Conservation (phyloP, 2,113 vertebrate genomes). For the Halcyon malimbica region DNA sequence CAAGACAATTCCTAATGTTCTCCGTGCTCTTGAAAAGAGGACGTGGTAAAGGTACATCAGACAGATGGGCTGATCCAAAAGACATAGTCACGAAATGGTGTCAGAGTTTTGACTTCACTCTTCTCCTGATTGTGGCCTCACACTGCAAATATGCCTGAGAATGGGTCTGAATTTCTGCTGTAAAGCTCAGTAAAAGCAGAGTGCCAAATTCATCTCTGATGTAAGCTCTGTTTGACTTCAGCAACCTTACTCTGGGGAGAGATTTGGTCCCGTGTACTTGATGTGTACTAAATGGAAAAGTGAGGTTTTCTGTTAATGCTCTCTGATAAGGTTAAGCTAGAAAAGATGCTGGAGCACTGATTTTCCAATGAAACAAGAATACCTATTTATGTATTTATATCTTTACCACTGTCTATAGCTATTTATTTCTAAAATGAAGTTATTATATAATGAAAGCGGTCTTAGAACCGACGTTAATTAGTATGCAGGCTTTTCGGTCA, state of each 20-base stretch:
- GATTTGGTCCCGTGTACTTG: neutral
- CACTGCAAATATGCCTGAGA: neutral
- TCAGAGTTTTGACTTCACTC: neutral
- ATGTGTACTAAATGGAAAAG: slow-evolving; percentile 30
- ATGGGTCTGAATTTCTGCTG: slow-evolving; percentile 24
- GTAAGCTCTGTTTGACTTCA: slow-evolving; percentile 34
- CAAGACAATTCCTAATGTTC: neutral
- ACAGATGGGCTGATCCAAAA: neutral
- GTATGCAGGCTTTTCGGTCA: neutral
- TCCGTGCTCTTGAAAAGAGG: neutral
- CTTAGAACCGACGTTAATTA: neutral
- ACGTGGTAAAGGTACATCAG: neutral
- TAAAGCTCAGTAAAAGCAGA: slow-evolving; percentile 4
- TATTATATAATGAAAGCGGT: neutral
- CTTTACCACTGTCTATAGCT: neutral
- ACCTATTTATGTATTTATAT: neutral
- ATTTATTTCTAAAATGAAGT: neutral
- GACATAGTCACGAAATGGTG: neutral
- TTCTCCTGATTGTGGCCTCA: neutral
- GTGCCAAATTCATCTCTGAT: slow-evolving; percentile 18
- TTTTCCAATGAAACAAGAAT: neutral
- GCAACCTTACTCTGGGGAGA: slow-evolving; percentile 12
- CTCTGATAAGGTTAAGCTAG: neutral
- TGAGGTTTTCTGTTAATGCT: slow-evolving; percentile 14
- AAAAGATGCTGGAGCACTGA: neutral